phyloP scores from a whole-genome alignment of 2,797 vertebrate species.

The Luscinia luscinia region DNA sequence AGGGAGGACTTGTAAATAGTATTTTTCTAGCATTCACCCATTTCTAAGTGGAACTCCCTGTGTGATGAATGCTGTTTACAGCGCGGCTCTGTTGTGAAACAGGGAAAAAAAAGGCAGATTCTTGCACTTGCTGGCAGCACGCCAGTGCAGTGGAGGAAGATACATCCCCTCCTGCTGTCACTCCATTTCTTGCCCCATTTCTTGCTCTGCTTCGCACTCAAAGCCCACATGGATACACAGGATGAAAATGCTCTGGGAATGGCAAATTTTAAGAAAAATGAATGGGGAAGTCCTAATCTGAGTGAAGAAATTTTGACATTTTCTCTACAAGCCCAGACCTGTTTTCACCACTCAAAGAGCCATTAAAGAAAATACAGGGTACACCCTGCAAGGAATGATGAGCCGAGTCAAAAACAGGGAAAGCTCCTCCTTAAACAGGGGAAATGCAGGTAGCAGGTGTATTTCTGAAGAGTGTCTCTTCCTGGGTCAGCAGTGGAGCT shows the following conservation, averaged over 20 bases:
- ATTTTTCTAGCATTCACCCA: conserved; percentile 47
- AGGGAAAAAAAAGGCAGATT: conserved; percentile 12
- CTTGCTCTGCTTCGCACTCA: not conserved
- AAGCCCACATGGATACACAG: not conserved
- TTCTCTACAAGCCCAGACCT: not conserved
- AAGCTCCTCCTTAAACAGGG: not conserved
- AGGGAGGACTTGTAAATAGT: conserved; percentile 47
- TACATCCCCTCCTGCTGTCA: conserved; percentile 37
- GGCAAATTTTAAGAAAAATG: not conserved
- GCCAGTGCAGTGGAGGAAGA: not conserved
- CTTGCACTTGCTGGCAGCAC: not conserved
- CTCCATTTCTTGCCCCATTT: not conserved
- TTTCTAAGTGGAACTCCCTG: conserved; percentile 53
- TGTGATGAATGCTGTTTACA: conserved; percentile 58
- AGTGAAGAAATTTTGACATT: not conserved
- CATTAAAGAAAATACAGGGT: not conserved
- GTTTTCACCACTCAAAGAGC: not conserved
- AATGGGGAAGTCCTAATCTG: not conserved
- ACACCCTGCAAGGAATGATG: not conserved
- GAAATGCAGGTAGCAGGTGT: not conserved
- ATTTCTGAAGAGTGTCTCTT: not conserved
- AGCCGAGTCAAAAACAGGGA: not conserved
- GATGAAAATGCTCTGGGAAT: not conserved
- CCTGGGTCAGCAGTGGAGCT: not conserved
- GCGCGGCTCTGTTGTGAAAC: conserved; percentile 37